These are phyloP conservation scores for Dexiosoma caninum DNA, from an alignment of 2,888 invertebrate species.

Conservation along the genomic window DNA sequence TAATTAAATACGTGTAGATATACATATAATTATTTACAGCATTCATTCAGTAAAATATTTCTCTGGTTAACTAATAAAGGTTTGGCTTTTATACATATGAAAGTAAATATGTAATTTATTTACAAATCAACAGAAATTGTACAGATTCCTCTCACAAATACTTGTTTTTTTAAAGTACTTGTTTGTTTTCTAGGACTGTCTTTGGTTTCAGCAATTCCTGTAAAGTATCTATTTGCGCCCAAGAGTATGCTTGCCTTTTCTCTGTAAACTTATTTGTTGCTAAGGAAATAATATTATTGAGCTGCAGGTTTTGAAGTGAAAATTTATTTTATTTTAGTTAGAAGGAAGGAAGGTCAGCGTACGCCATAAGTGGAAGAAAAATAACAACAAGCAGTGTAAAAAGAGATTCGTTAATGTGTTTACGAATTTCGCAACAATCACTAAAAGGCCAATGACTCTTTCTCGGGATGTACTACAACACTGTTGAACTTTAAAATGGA, in stretches of 20 bases:
- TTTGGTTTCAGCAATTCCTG: not conserved
- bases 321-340: too few species aligned
- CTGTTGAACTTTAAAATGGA: too few species aligned
- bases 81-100: not conserved
- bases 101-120: not conserved
- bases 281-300: not conserved
- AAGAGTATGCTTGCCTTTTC: too few species aligned
- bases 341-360: too few species aligned
- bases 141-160: slow-evolving; percentile 74
- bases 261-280: not conserved
- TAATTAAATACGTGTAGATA: not conserved
- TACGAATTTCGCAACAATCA: too few species aligned
- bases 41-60: too few species aligned
- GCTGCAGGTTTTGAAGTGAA: too few species aligned
- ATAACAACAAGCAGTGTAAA: too few species aligned
- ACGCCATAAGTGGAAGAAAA: too few species aligned
- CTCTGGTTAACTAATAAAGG: not conserved
- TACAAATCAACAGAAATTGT: slow-evolving; percentile 53
- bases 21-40: slow-evolving; percentile 32
- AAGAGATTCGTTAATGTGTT: too few species aligned
- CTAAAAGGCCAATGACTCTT: too few species aligned
- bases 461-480: too few species aligned
- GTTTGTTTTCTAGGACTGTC: not conserved
- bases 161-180: slow-evolving; percentile 56
- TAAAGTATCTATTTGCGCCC: not conserved